Evolutionary conservation across 2,888 invertebrate genomes (phyloP).

Genomic region (Coenonympha arcania): DNA sequence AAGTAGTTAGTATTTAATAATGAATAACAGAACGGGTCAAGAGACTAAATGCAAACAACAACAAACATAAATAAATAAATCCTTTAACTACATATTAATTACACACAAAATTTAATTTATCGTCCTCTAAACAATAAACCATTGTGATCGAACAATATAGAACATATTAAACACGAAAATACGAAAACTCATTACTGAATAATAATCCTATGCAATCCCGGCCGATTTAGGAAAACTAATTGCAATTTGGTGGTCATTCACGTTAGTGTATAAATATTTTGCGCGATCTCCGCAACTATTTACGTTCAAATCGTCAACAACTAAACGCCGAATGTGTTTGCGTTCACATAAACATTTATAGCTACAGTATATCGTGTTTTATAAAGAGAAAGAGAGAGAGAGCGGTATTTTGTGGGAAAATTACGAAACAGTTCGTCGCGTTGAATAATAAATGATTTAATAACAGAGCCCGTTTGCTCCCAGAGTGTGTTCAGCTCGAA

Average conservation of each 20-base stretch:
- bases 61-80: no score
- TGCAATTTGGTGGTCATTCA: constrained; percentile 15
- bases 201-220: constrained; percentile 12
- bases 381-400: no score
- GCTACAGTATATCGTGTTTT: constrained; percentile 15
- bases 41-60: no score
- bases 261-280: constrained; percentile 16
- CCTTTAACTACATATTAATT: no score
- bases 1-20: no score
- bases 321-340: constrained; percentile 18
- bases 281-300: constrained; percentile 19
- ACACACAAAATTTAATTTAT: neutral
- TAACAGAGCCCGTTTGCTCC: constrained; percentile 70
- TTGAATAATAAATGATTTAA: constrained; percentile 74
- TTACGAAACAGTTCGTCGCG: constrained; percentile 70
- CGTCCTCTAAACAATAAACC: neutral
- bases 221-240: constrained; percentile 20
- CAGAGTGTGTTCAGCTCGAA: constrained; percentile 61
- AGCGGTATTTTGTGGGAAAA: constrained; percentile 60
- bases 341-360: constrained; percentile 26
- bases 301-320: constrained; percentile 21
- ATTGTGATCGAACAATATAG: neutral
- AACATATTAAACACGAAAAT: constrained; percentile 2
- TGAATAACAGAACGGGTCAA: no score
- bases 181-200: constrained; percentile 11